phyloP scores from a whole-genome alignment of 2,888 invertebrate species.

The Anorthoa munda region DNA sequence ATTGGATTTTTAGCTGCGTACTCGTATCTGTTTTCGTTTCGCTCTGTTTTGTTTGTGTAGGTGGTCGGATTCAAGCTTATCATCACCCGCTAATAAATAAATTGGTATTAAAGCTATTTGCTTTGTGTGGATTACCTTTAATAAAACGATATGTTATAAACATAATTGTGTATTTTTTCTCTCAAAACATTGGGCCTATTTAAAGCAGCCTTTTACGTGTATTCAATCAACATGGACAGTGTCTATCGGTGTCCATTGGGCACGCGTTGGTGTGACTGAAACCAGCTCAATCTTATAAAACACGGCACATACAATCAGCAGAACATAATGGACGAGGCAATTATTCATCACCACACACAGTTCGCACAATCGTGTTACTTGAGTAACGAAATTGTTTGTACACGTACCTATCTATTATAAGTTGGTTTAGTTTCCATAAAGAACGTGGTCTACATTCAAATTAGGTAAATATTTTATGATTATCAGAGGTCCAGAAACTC shows the following conservation, averaged over 20 bases:
- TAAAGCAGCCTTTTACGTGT: not conserved
- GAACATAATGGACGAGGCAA: constrained; percentile 2
- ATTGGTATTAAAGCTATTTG: constrained; percentile 14
- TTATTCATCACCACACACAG: constrained; percentile 12
- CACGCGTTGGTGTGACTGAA: constrained; percentile 21
- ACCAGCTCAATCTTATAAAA: not conserved
- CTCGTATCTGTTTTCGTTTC: constrained; percentile 44
- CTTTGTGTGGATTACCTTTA: constrained; percentile 11
- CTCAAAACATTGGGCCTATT: not conserved
- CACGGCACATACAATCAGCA: constrained; percentile 1
- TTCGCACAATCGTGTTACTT: not conserved
- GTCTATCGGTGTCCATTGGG: too few relatives aligned
- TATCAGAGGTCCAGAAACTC: too few relatives aligned
- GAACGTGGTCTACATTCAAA: not conserved
- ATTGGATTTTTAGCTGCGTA: constrained; percentile 47
- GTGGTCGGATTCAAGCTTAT: constrained; percentile 22
- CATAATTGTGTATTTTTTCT: not conserved
- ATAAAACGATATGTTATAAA: constrained; percentile 14
- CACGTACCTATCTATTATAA: not conserved
- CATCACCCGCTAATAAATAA: constrained; percentile 35
- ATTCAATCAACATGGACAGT: not conserved
- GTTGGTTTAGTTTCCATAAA: not conserved
- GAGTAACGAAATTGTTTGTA: too few relatives aligned
- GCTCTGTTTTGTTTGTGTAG: constrained; percentile 43
- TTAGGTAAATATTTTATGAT: not conserved